A percentile compares a stretch with the other conserved stretches of the same genome.
Evolutionary conservation across 2,888 invertebrate species (phyloP).

Genomic region (Cephonodes hylas): DNA sequence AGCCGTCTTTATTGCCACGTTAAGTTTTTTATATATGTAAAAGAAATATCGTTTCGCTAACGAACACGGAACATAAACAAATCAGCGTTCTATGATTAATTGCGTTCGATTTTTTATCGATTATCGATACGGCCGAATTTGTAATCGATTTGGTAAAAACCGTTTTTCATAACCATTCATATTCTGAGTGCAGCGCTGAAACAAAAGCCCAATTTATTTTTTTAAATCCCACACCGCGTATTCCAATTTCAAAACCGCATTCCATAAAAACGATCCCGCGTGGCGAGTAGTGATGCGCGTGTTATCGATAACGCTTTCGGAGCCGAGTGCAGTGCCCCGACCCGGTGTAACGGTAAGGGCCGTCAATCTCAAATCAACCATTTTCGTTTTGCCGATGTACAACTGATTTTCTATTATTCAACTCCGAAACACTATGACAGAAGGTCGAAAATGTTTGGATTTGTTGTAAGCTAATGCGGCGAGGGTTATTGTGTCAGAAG

Average conservation of each 20-base stretch:
- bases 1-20: conserved; percentile 14
- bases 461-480: conserved; percentile 21
- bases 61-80: conserved; percentile 12
- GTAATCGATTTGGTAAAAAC: background rate
- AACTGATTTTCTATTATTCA: conserved; percentile 39
- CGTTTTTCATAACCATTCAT: conserved; percentile 21
- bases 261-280: conserved; percentile 54
- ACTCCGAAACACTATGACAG: conserved; percentile 37
- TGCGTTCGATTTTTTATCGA: conserved; percentile 3
- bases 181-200: conserved; percentile 25
- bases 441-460: conserved; percentile 40
- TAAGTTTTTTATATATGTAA: conserved; percentile 9
- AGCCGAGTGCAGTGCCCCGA: conserved; percentile 60
- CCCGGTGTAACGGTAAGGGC: conserved; percentile 60
- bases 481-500: conserved; percentile 32
- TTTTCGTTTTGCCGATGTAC: conserved; percentile 46
- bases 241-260: conserved; percentile 65
- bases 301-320: conserved; percentile 63
- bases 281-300: conserved; percentile 60
- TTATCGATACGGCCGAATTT: background rate
- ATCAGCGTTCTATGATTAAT: conserved; percentile 8
- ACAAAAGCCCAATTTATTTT: conserved; percentile 43
- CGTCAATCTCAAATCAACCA: conserved; percentile 69
- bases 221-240: conserved; percentile 53
- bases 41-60: conserved; percentile 14